Evolutionary conservation across 2,113 vertebrate species (phyloP).

Genomic region (Eubucco bourcierii): DNA sequence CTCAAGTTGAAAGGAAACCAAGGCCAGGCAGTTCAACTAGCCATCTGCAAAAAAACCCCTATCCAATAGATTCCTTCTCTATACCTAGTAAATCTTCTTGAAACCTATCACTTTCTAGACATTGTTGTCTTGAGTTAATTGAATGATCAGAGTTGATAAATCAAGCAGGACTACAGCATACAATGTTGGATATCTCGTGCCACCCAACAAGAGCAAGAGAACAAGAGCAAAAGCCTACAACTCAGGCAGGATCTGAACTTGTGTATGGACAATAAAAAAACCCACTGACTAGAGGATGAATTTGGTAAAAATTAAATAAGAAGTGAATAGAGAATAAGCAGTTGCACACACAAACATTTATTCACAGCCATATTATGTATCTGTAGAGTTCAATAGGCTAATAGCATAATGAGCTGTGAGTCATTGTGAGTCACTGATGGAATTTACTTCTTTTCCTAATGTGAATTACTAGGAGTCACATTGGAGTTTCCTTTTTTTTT

Average conservation of each 20-base stretch:
- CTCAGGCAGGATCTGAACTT: not conserved
- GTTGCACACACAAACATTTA: not conserved
- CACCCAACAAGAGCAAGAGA: not conserved
- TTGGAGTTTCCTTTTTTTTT: not conserved
- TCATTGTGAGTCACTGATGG: not conserved
- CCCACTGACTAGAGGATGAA: not conserved
- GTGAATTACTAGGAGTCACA: not conserved
- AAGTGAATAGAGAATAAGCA: not conserved
- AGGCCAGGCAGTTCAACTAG: not conserved
- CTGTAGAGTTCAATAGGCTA: not conserved
- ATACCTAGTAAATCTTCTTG: not conserved
- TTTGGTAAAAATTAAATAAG: not conserved
- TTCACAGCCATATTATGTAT: not conserved
- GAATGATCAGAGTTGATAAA: not conserved
- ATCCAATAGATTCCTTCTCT: not conserved
- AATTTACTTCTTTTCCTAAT: not conserved
- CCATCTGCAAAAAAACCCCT: not conserved
- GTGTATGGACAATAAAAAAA: not conserved
- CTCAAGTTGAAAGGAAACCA: not conserved
- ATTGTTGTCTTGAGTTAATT: not conserved
- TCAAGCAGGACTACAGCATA: not conserved
- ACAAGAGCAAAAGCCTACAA: not conserved
- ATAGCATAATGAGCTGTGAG: not conserved
- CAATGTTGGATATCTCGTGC: not conserved
- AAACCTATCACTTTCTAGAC: not conserved